A percentile compares a stretch with the other conserved stretches of the same genome.
Conservation (phyloP, 2,888 invertebrate species). For the Plutella xylostella region DNA sequence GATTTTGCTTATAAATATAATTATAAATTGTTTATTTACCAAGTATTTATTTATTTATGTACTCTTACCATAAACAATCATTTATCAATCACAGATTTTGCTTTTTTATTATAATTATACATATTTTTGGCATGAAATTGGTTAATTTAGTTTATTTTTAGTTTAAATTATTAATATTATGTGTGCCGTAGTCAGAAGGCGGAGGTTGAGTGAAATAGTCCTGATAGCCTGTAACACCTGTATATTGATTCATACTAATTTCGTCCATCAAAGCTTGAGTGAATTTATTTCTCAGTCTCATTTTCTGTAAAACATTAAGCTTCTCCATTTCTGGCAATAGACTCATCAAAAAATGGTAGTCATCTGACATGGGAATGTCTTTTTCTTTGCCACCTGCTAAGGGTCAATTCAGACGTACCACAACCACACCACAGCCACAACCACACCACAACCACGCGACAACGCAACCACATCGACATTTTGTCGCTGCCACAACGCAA, state of each 20-base stretch:
- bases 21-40: constrained; percentile 1
- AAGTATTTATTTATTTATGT: not conserved
- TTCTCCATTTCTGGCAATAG: constrained; percentile 6
- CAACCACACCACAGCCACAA: no score
- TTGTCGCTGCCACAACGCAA: no score
- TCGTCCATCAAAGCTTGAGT: constrained; percentile 17
- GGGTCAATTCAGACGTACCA: no score
- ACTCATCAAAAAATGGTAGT: constrained; percentile 7
- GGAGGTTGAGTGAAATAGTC: constrained; percentile 4
- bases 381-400: no score
- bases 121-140: not conserved
- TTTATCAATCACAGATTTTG: not conserved
- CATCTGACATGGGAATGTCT: constrained; percentile 12
- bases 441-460: no score
- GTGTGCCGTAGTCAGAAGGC: not conserved
- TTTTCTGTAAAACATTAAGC: constrained; percentile 14
- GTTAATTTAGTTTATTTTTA: not conserved
- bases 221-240: not conserved
- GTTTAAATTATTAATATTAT: constrained; percentile 3
- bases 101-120: no score
- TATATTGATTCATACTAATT: constrained; percentile 7
- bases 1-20: constrained; percentile 5
- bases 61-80: not conserved
- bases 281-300: constrained; percentile 15
- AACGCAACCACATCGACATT: no score